phyloP scores from a whole-genome alignment of 2,113 vertebrate genomes.

The Podocnemis expansa region DNA sequence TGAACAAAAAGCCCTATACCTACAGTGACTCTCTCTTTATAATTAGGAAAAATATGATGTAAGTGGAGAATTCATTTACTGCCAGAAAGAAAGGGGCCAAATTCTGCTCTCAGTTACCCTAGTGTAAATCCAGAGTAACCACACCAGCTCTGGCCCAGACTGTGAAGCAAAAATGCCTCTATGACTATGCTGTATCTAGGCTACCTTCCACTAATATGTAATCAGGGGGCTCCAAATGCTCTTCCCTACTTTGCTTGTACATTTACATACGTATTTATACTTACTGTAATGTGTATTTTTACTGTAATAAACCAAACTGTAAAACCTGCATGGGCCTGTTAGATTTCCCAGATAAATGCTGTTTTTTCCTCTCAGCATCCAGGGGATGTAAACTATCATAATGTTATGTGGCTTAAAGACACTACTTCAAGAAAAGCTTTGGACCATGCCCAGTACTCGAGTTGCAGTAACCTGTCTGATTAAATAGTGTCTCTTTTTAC shows the following conservation, averaged over 20 bases:
- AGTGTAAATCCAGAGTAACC: neutral
- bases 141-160: neutral
- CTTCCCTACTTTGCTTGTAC: conserved; percentile 46
- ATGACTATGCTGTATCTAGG: conserved; percentile 6
- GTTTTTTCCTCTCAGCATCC: conserved; percentile 20
- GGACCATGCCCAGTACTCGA: neutral
- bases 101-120: neutral
- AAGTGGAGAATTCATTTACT: neutral
- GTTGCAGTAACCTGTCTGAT: neutral
- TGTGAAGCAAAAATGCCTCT: neutral
- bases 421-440: neutral
- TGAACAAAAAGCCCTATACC: neutral
- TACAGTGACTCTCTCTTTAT: neutral
- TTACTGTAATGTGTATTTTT: conserved; percentile 57
- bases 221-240: conserved; percentile 21
- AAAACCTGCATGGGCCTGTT: conserved; percentile 37
- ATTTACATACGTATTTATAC: conserved; percentile 68
- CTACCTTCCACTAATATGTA: conserved; percentile 5
- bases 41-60: neutral
- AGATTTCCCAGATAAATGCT: conserved; percentile 45
- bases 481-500: neutral
- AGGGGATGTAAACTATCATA: neutral
- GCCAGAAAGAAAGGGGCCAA: neutral
- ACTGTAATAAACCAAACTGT: conserved; percentile 52
- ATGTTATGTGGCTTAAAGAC: neutral